Conservation (phyloP, 30 jellyfish, hydroid and myxozoan genomes). For the Turritopsis rubra region DNA sequence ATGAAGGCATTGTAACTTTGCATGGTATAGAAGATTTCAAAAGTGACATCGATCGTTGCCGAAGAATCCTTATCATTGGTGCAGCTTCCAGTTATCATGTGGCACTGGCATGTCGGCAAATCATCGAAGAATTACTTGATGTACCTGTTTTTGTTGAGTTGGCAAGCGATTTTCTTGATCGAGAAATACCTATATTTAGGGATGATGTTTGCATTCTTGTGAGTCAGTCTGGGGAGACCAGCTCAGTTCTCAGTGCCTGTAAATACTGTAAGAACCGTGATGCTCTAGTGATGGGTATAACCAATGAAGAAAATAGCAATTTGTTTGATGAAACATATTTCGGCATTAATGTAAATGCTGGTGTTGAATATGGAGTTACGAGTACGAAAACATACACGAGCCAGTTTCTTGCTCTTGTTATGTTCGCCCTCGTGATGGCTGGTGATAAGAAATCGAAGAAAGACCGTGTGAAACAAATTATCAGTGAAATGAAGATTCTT, state of each 20-base stretch:
- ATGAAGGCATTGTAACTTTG: conserved; percentile 40
- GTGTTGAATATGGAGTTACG: conserved; percentile 73
- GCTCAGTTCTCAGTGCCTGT: conserved; percentile 43
- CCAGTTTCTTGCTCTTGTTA: conserved; percentile 59
- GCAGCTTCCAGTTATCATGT: conserved; percentile 89
- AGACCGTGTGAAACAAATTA: conserved; percentile 41
- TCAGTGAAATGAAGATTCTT: conserved; percentile 45
- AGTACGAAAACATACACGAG: conserved; percentile 92
- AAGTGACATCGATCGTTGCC: conserved; percentile 66
- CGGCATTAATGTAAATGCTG: conserved; percentile 75
- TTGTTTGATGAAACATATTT: conserved; percentile 74
- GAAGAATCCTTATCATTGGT: conserved; percentile 81
- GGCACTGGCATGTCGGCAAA: conserved; percentile 81
- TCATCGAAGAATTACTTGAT: conserved; percentile 76
- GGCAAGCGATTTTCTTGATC: conserved; percentile 90
- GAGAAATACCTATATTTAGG: conserved; percentile 77
- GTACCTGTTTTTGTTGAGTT: conserved; percentile 93
- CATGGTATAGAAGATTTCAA: conserved; percentile 64
- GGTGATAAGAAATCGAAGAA: conserved; percentile 55
- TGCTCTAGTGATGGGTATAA: conserved; percentile 80
- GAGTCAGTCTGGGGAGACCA: conserved; percentile 66
- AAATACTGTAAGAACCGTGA: conserved; percentile 68
- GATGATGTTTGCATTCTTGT: conserved; percentile 91
- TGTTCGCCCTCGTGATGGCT: conserved; percentile 75
- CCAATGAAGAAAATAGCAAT: conserved; percentile 74